Percentiles rank a stretch among this genome's conserved stretches.
phyloP scores from a whole-genome alignment of 2,113 vertebrate genomes.

The Semicossyphus pulcher region DNA sequence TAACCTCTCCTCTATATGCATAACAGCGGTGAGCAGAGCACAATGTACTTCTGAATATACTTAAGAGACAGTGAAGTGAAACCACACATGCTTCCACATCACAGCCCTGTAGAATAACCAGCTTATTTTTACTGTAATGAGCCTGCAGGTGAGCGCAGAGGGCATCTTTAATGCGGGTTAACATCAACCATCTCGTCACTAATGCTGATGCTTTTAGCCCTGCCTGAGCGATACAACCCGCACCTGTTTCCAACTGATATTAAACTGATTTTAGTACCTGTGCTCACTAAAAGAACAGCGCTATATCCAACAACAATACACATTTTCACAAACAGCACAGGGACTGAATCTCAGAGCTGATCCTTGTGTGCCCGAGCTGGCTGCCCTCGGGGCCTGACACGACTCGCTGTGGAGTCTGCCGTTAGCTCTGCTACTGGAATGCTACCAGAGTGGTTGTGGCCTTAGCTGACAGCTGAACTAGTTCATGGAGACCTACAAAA shows the following conservation, averaged over 20 bases:
- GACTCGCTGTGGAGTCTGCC: not conserved
- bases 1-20: not conserved
- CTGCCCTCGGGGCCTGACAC: not conserved
- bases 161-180: no score
- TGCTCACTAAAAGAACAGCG: not conserved
- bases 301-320: not conserved
- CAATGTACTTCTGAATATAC: not conserved
- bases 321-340: not conserved
- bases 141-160: not conserved
- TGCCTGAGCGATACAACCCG: not conserved
- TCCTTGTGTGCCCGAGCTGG: not conserved
- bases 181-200: no score
- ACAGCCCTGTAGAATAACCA: not conserved
- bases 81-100: not conserved
- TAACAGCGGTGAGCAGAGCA: not conserved
- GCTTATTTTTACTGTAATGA: not conserved
- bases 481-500: not conserved
- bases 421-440: constrained; percentile 41
- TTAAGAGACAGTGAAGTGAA: not conserved
- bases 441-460: constrained; percentile 37
- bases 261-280: not conserved
- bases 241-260: not conserved
- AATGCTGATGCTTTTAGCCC: no score
- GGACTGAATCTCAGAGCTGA: constrained; percentile 2
- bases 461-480: constrained; percentile 11